These are phyloP conservation scores for Neuroscelio doddi DNA, from an alignment of 2,888 invertebrate genomes.

Conservation along the genomic window DNA sequence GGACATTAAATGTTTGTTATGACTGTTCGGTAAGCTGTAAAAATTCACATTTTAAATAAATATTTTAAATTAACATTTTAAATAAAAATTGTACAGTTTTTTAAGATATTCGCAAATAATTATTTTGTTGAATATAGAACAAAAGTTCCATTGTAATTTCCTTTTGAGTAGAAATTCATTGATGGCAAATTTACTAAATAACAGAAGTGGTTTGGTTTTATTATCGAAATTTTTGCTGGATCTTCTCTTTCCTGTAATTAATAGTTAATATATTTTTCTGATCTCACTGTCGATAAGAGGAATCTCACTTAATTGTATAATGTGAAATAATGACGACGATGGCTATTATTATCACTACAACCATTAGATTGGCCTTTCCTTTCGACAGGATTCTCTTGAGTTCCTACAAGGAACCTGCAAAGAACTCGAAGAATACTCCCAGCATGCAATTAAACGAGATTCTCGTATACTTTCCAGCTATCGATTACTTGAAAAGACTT, in stretches of 20 bases:
- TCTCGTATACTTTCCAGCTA: constrained; percentile 18
- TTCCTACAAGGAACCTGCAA: neutral
- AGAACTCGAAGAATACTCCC: constrained; percentile 12
- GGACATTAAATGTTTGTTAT: too few relatives aligned
- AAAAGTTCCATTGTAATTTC: too few relatives aligned
- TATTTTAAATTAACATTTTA: too few relatives aligned
- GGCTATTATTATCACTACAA: constrained; percentile 21
- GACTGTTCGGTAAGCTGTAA: too few relatives aligned
- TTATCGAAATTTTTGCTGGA: constrained; percentile 26
- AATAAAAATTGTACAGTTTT: too few relatives aligned
- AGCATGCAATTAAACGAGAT: constrained; percentile 28
- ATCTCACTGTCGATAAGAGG: constrained; percentile 26
- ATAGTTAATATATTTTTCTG: constrained; percentile 24
- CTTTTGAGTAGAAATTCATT: constrained; percentile 1
- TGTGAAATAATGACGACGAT: constrained; percentile 31
- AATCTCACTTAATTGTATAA: constrained; percentile 33
- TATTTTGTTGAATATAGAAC: too few relatives aligned
- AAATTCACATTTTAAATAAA: too few relatives aligned
- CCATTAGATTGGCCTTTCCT: constrained; percentile 34
- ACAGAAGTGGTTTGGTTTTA: constrained; percentile 12
- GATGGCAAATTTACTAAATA: constrained; percentile 3
- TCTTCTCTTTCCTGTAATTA: constrained; percentile 17
- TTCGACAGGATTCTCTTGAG: constrained; percentile 12
- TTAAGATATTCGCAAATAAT: too few relatives aligned
- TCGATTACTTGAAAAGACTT: constrained; percentile 32